Conservation (phyloP, 2,113 vertebrate species). For the Oreochromis niloticus region DNA sequence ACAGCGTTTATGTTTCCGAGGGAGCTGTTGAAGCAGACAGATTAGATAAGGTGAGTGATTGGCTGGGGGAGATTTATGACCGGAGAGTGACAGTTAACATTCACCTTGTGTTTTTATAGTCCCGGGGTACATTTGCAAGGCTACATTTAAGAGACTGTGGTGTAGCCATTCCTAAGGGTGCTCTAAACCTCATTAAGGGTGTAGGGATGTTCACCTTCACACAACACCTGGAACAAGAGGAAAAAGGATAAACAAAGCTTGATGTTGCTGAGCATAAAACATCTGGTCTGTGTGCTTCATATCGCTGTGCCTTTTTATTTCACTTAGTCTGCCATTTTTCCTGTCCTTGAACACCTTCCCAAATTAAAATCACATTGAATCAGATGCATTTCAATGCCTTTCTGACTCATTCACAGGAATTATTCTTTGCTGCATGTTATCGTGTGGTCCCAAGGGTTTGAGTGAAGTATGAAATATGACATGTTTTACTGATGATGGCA, state of each 20-base stretch:
- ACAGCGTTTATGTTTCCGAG: slow-evolving; percentile 70
- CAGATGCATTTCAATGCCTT: not conserved
- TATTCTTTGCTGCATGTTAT: not conserved
- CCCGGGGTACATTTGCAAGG: slow-evolving; percentile 12
- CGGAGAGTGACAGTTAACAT: slow-evolving; percentile 61
- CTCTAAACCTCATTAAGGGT: slow-evolving; percentile 9
- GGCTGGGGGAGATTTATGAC: slow-evolving; percentile 55
- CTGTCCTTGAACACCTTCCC: not conserved
- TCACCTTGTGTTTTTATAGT: slow-evolving; percentile 66
- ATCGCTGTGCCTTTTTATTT: not conserved
- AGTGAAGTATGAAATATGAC: not conserved
- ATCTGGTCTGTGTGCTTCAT: slow-evolving; percentile 9
- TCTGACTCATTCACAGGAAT: not conserved
- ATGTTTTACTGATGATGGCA: slow-evolving; percentile 12
- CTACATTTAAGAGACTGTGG: not conserved
- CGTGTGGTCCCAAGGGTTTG: not conserved
- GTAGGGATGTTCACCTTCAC: slow-evolving; percentile 15
- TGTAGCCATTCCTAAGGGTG: slow-evolving; percentile 18
- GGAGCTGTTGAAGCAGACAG: slow-evolving; percentile 64
- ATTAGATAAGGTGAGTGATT: slow-evolving; percentile 72
- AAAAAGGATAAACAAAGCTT: not conserved
- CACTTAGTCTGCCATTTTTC: not conserved
- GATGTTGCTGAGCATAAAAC: not conserved
- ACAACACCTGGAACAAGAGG: slow-evolving; percentile 7
- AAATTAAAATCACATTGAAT: not conserved